These are phyloP conservation scores for Chamaetylas fuelleborni DNA, from an alignment of 2,113 vertebrate genomes.

Conservation along the genomic window DNA sequence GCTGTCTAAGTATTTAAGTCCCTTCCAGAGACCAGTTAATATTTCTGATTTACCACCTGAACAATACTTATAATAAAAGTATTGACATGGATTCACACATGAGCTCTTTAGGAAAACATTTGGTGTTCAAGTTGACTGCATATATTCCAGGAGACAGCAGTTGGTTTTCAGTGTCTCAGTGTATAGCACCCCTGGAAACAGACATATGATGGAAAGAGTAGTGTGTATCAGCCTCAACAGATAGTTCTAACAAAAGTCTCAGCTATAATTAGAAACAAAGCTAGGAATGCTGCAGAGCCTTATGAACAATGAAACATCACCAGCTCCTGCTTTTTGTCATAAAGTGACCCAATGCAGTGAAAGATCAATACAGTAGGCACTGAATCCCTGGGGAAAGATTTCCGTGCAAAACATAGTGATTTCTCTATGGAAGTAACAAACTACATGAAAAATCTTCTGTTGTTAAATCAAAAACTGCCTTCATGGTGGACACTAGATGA, in stretches of 20 bases:
- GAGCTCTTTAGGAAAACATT: neutral
- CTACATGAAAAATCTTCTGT: neutral
- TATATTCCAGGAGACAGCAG: neutral
- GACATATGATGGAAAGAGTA: neutral
- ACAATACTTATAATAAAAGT: neutral
- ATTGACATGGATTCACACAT: neutral
- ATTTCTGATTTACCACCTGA: neutral
- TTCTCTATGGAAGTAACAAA: neutral
- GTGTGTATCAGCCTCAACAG: neutral
- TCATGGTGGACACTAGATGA: neutral
- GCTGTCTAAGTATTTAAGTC: neutral
- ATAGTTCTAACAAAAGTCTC: neutral
- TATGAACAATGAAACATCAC: neutral
- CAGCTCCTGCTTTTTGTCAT: neutral
- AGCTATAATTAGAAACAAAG: neutral
- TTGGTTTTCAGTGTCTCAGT: neutral
- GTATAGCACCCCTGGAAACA: neutral
- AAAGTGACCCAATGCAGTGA: neutral
- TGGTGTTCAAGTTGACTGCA: neutral
- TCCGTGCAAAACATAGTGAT: neutral
- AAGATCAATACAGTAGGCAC: neutral
- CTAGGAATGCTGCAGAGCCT: neutral
- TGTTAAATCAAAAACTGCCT: neutral
- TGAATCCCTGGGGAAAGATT: neutral
- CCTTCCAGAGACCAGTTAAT: neutral